A percentile compares a stretch with the other conserved stretches of the same genome.
Evolutionary conservation across 1,140 invertebrate species (phyloP).

Genomic region (Zaprionus inermis): DNA sequence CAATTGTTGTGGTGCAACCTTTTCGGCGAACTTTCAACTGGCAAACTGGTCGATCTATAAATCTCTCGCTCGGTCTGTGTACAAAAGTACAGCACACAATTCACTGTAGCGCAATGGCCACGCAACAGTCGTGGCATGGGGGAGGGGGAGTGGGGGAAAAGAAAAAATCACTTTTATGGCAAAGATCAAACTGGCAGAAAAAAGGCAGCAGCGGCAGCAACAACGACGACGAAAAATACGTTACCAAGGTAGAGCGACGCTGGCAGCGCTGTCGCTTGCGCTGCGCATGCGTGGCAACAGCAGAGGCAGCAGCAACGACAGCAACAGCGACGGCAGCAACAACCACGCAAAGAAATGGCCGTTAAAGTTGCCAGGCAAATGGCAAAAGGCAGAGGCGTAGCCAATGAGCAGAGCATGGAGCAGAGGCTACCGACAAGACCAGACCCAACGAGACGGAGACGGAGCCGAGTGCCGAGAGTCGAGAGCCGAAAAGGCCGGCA

Average conservation of each 20-base stretch:
- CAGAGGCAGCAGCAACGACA: constrained; percentile 39
- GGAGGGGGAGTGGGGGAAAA: constrained; percentile 8
- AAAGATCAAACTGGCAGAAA: constrained; percentile 78
- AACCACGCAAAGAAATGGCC: constrained; percentile 70
- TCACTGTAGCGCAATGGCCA: constrained; percentile 76
- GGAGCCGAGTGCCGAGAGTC: too few relatives aligned
- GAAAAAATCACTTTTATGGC: constrained; percentile 79
- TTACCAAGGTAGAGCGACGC: constrained; percentile 66
- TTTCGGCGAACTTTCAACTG: constrained; percentile 25
- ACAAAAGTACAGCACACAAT: constrained; percentile 73
- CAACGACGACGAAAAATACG: constrained; percentile 67
- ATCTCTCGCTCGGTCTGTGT: constrained; percentile 29
- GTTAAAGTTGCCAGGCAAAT: constrained; percentile 79
- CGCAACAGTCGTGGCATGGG: constrained; percentile 51
- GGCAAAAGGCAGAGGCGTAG: constrained; percentile 77
- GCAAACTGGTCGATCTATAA: constrained; percentile 40
- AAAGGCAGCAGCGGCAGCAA: constrained; percentile 44
- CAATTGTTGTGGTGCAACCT: constrained; percentile 48
- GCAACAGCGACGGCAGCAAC: constrained; percentile 19
- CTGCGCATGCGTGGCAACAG: constrained; percentile 71
- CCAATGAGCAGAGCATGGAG: constrained; percentile 34
- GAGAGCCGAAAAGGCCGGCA: constrained; percentile 8
- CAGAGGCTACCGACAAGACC: constrained; percentile 43
- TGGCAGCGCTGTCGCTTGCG: constrained; percentile 41
- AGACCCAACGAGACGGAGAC: too few relatives aligned